phyloP scores from a whole-genome alignment of 2,113 vertebrate species.

The Pseudonaja textilis region DNA sequence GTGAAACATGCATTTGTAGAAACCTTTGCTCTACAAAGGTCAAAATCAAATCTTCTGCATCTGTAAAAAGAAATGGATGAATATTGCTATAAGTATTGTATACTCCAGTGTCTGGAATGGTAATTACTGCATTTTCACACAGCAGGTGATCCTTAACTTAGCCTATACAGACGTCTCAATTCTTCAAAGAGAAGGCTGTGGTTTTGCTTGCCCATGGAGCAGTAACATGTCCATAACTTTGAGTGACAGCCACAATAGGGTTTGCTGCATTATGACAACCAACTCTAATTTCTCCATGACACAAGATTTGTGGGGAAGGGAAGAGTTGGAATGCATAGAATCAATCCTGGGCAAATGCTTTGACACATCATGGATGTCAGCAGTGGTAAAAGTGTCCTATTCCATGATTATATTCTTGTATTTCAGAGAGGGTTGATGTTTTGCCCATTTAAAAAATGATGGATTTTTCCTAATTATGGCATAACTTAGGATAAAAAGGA shows the following conservation, averaged over 20 bases:
- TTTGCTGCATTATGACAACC: not conserved
- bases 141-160: not conserved
- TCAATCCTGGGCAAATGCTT: not conserved
- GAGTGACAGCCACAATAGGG: not conserved
- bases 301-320: not conserved
- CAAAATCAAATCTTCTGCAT: not conserved
- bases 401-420: not conserved
- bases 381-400: not conserved
- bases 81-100: not conserved
- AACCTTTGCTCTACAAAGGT: accelerated
- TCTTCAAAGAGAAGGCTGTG: not conserved
- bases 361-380: not conserved
- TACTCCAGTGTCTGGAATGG: not conserved
- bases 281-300: not conserved
- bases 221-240: not conserved
- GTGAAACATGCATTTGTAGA: not conserved
- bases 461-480: not conserved
- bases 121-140: not conserved
- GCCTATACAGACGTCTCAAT: not conserved
- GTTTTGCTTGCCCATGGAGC: not conserved
- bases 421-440: not conserved
- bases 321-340: not conserved
- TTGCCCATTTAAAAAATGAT: not conserved
- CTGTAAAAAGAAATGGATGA: not conserved
- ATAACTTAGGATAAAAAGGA: not conserved